Base-by-base conservation (phyloP, 2,113 vertebrate species). In the Macheiramphus alcinus region DNA sequence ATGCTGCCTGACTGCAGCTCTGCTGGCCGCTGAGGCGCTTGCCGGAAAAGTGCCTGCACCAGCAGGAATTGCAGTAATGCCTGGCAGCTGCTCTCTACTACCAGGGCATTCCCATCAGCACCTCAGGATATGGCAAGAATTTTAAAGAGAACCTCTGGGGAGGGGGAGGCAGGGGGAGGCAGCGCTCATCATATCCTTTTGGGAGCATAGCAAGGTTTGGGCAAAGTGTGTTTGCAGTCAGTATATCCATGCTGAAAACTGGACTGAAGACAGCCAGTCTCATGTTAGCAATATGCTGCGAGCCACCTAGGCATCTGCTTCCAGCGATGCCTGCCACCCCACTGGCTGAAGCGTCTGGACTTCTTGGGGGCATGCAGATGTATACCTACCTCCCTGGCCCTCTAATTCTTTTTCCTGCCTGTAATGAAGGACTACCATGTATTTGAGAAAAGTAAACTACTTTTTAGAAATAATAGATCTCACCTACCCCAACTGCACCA, bases 241-340 rank as follows among this genome's bases (percentile, higher is more conserved):
- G 43, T 17, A 23, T 11, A 32, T 7, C 27, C 19, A 29, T 34
- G 25, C 1, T 16, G 25, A 47, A 26, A 58, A 58, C 21, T 23
- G 10, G 48, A 52, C 9, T 10, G 40, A 42, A 48, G 16, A 55
- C 45, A 76, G 26, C 7, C 16, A 25, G 18, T 26, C 7, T 36
- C 50, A 34, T 0, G 1, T 9, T 22, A 40, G 15, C 43, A 20
- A 25, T 4, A 16, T 0, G 1, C 48, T 27, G 20, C 0, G 1
- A 43, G 55, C 34, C 38, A 59, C 25, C 8, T 1, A 29, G 16
- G 56, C 40, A 43, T 45, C 9, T 36, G 38, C 55, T 21, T 42
- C n/a, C 31, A 65, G 56, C 1, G 2, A 56, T 7, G 38, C 11
- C 32, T 38, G 50, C 22, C 26, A 26, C 23, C 4, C 7, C 9